These are phyloP conservation scores for Cephalophus harveyi DNA, from an alignment of 2,113 vertebrate species.

Conservation along the genomic window DNA sequence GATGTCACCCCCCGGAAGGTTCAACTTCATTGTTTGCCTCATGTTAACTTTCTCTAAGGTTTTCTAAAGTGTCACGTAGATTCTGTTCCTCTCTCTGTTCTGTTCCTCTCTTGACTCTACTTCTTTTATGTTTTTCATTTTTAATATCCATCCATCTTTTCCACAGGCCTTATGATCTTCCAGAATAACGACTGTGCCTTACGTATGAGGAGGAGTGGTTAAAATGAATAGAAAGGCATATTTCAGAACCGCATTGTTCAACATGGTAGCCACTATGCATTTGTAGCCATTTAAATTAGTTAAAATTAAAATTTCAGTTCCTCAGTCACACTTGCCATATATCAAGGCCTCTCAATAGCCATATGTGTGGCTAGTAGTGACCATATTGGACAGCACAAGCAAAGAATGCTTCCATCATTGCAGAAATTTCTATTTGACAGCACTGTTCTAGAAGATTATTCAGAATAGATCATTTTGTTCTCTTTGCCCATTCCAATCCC, in stretches of 20 bases:
- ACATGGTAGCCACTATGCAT: not conserved
- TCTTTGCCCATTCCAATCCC: not conserved
- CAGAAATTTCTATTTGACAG: not conserved
- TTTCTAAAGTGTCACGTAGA: not conserved
- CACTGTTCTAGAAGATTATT: not conserved
- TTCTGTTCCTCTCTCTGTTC: not conserved
- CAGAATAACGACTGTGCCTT: not conserved
- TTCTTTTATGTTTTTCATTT: not conserved
- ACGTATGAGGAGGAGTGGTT: not conserved
- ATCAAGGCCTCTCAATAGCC: not conserved
- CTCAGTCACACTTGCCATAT: not conserved
- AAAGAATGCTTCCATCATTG: not conserved
- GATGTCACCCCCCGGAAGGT: not conserved
- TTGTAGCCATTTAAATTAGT: not conserved
- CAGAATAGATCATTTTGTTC: not conserved
- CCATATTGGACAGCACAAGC: not conserved
- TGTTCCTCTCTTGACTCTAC: not conserved
- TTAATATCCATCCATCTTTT: not conserved
- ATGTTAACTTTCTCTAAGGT: not conserved
- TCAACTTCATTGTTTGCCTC: not conserved
- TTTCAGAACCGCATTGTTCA: not conserved
- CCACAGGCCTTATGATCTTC: not conserved
- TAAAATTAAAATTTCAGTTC: not conserved
- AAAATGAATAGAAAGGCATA: not conserved
- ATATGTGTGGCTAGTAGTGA: not conserved